phyloP scores from a whole-genome alignment of 1,140 invertebrate genomes.

The Drosophila arawakana region DNA sequence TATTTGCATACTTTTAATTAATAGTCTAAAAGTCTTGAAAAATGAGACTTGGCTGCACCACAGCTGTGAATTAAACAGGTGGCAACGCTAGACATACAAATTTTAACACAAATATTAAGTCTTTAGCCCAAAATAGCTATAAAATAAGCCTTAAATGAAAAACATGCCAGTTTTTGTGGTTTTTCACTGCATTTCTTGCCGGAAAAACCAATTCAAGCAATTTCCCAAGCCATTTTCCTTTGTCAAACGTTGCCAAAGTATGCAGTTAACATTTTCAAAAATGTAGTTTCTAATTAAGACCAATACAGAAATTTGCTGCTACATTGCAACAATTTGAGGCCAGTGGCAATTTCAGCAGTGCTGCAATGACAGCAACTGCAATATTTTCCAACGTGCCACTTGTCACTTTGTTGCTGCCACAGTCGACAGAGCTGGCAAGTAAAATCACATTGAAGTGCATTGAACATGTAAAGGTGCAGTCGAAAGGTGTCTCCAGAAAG shows the following conservation, averaged over 20 bases:
- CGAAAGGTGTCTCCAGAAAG: constrained; percentile 14
- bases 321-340: constrained; percentile 2
- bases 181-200: neutral
- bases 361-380: constrained; percentile 25
- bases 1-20: too few relatives aligned
- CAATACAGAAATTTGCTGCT: neutral
- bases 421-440: neutral
- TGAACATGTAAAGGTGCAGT: neutral
- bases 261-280: constrained; percentile 21
- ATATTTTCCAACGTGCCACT: neutral
- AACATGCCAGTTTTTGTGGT: neutral
- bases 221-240: neutral
- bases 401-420: neutral
- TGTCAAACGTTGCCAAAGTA: neutral
- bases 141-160: neutral
- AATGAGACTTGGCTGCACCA: too few relatives aligned
- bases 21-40: too few relatives aligned
- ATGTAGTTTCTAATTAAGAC: constrained; percentile 16
- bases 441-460: constrained; percentile 7
- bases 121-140: too few relatives aligned
- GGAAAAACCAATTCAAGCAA: neutral
- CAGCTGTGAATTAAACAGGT: too few relatives aligned
- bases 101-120: too few relatives aligned
- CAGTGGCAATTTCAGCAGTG: neutral
- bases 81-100: too few relatives aligned